Conservation (phyloP, 2,113 vertebrate species). For the Lipophrys pholis region DNA sequence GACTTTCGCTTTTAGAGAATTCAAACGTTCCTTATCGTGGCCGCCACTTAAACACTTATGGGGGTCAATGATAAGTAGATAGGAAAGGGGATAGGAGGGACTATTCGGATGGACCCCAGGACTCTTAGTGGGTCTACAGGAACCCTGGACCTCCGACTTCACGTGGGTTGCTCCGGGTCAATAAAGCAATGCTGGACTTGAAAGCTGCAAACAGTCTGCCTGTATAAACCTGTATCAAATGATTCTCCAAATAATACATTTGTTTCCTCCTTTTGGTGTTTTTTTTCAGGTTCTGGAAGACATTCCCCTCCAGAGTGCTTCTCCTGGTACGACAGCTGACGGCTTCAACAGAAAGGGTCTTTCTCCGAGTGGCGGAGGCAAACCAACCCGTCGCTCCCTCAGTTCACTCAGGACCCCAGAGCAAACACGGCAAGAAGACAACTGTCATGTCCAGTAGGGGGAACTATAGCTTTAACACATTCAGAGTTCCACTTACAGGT, state of each 20-base stretch:
- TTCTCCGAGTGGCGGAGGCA: slow-evolving; percentile 11
- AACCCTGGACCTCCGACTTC: slow-evolving; percentile 3
- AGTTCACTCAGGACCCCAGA: slow-evolving; percentile 58
- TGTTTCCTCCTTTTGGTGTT: background rate
- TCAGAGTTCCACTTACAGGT: background rate
- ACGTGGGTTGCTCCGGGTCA: slow-evolving; percentile 24
- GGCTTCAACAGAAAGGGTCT: slow-evolving; percentile 25
- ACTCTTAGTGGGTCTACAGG: slow-evolving; percentile 16
- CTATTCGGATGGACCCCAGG: background rate
- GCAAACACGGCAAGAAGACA: slow-evolving; percentile 72
- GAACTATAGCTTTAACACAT: background rate
- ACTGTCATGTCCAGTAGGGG: slow-evolving; percentile 88
- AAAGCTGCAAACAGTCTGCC: background rate
- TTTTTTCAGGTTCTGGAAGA: slow-evolving; percentile 53
- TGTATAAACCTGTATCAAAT: too few species aligned
- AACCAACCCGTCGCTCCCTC: background rate
- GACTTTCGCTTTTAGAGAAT: too few species aligned
- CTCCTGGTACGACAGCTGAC: slow-evolving; percentile 50
- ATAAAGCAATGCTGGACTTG: slow-evolving; percentile 12
- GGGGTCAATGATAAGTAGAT: too few species aligned
- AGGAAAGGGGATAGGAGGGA: too few species aligned
- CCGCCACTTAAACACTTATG: too few species aligned
- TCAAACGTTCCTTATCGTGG: too few species aligned
- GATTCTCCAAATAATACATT: too few species aligned
- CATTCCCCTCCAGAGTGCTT: slow-evolving; percentile 44